Base-by-base conservation (phyloP, 2,113 vertebrate genomes). In the Rynchops niger region DNA sequence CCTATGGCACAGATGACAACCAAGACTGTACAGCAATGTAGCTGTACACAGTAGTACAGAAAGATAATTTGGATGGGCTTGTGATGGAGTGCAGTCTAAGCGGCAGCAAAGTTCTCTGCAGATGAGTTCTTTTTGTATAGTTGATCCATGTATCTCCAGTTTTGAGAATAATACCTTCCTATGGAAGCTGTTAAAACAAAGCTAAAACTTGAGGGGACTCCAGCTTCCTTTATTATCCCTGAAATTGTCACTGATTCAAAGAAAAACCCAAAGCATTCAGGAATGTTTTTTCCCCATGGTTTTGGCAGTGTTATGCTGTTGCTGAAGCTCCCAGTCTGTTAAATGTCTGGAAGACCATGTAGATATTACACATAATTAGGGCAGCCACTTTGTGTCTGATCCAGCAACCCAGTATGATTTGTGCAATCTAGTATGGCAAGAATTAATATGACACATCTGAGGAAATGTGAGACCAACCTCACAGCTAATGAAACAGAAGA, bases 401-500 rank as follows among this genome's bases (percentile, higher is more conserved):
- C 93, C 93, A 97, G 84, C 74, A 96, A 70, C 5, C 40, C 58
- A 77, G 47, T 30, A 92, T 62, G 93, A 89, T 89, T 95, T 97
- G 70, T 96, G 83, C 94, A 96, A 97, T 93, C 65, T 79, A 94
- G 36, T 89, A 93, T 42, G 56, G 91, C 77, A 92, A 96, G 93
- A 93, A 96, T 89, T 95, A 97, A 52, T 83, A 94, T 93, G 89
- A 97, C 70, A 85, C 91, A 89, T 95, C 93, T 84, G 38, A 94
- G 73, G 91, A 97, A 95, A 97, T 29, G 73, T 96, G 93, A 97
- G 86, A 95, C 73, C 77, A 95, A 76, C 62, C 82, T 89, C 83
- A 84, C 65, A 89, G 94, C 78, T 95, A 87, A 79, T 91, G 95
- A 96, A 95, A 84, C 9, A 70, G n/a, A 88, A 72, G 72, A 87